Evolutionary conservation across 2,113 vertebrate genomes (phyloP), one percentile per base, ranked within the genome.

Genomic region (Hipposideros armiger): DNA sequence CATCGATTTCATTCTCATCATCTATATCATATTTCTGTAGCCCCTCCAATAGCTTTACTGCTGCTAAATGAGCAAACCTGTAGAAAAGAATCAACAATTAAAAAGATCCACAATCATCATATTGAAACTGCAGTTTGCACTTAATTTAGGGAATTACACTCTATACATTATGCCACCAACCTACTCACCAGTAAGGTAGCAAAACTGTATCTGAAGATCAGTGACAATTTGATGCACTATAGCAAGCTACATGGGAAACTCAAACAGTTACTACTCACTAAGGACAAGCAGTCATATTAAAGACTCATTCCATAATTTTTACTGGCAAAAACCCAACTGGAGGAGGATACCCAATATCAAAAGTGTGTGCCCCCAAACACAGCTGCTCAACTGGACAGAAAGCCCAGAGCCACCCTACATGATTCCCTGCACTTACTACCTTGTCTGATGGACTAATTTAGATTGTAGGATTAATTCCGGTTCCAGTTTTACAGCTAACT

Each of bases 1-100:
- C 96, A 74, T 98, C 97, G 42, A 98, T 77, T 87, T 99, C 98
- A 97, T 97, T 98, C 40, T 97, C 95, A 58, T 98, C 98, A 92
- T 98, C 98, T 66, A 92, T 91, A 86, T 94, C 97, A 56, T 94
- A 97, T 64, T 92, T 94, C 87, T 95, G 91, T 40, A 90, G 73
- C 26, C 97, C 98, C 28, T 96, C 98, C n/a, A 99, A 50, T 73
- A 99, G 96, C 77, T 98, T 98, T 95, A 99, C 98, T 69, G 98
- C 98, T 78, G 98, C 98, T 92, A 98, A 81, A 0, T 98, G 99
- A 62, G 98, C 98, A 97, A 98, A 99, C 96, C 99, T 99, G 95
- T 91, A 91, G 42, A 84, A 95, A 95, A 85, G 36, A 96, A 89
- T 83, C 22, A 95, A 19, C 24, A 96, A 66, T 94, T 86, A 96